These are phyloP conservation scores for Leptopilina syphax DNA, from an alignment of 2,888 invertebrate genomes.

Conservation along the genomic window DNA sequence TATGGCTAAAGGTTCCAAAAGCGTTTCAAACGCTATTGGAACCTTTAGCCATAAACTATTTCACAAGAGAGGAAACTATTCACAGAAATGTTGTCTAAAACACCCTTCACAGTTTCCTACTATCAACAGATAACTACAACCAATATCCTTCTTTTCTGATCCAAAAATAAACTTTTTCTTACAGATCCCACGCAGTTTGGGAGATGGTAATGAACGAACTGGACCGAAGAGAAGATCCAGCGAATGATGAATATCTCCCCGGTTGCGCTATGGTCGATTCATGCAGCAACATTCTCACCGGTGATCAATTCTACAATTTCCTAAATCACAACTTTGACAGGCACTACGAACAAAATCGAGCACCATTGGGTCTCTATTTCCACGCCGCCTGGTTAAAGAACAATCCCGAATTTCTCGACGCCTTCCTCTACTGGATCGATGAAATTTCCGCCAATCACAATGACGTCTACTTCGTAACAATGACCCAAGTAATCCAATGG, in stretches of 20 bases:
- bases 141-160: no score
- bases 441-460: slow-evolving; percentile 90
- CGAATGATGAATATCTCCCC: slow-evolving; percentile 91
- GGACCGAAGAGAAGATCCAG: slow-evolving; percentile 93
- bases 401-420: slow-evolving; percentile 94
- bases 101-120: no score
- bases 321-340: slow-evolving; percentile 95
- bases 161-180: background rate
- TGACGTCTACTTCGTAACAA: slow-evolving; percentile 95
- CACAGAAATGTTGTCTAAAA: no score
- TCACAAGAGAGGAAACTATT: no score
- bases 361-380: slow-evolving; percentile 93
- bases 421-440: slow-evolving; percentile 95
- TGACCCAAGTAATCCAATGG: slow-evolving; percentile 98
- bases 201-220: slow-evolving; percentile 97
- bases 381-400: slow-evolving; percentile 96
- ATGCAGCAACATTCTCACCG: slow-evolving; percentile 93
- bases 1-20: no score
- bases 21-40: no score
- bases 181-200: slow-evolving; percentile 92
- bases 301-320: slow-evolving; percentile 96
- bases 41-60: no score
- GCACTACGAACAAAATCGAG: slow-evolving; percentile 93
- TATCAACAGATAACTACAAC: no score
- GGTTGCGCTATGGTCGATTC: slow-evolving; percentile 97